Conservation (phyloP, 2,888 invertebrate species). For the Harmothoe impar region DNA sequence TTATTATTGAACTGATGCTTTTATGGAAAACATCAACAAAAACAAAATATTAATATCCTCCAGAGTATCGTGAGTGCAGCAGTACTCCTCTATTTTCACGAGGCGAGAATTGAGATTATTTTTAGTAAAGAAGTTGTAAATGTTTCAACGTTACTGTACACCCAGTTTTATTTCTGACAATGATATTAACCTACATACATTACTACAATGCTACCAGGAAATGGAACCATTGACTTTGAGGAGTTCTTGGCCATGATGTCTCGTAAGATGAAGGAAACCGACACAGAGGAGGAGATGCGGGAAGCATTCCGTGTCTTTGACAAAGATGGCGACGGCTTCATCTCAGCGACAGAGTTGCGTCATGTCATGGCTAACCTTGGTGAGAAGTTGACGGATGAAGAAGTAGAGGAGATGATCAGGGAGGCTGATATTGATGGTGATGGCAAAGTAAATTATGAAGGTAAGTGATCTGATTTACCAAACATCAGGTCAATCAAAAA, state of each 20-base stretch:
- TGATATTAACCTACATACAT: too few relatives aligned
- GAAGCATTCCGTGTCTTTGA: slow-evolving; percentile 49
- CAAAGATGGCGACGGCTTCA: slow-evolving; percentile 47
- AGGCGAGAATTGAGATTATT: too few relatives aligned
- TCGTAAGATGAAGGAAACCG: slow-evolving; percentile 43
- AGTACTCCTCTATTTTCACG: too few relatives aligned
- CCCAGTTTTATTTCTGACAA: too few relatives aligned
- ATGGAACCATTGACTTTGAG: slow-evolving; percentile 54
- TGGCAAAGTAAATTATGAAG: slow-evolving; percentile 55
- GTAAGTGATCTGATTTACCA: background rate
- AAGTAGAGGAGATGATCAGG: slow-evolving; percentile 41
- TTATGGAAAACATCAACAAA: too few relatives aligned
- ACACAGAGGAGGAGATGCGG: slow-evolving; percentile 51
- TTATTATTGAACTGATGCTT: too few relatives aligned
- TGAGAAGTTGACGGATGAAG: slow-evolving; percentile 48
- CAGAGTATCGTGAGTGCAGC: too few relatives aligned
- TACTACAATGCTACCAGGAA: background rate
- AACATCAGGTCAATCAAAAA: too few relatives aligned
- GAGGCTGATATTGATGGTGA: slow-evolving; percentile 47
- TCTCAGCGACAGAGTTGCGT: slow-evolving; percentile 25
- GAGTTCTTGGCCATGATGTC: slow-evolving; percentile 55
- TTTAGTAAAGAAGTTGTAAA: too few relatives aligned
- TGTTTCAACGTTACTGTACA: too few relatives aligned
- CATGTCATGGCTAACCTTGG: slow-evolving; percentile 51
- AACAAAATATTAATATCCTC: too few relatives aligned